Conservation (phyloP, 1,140 invertebrate species). For the Vanessa tameamea region DNA sequence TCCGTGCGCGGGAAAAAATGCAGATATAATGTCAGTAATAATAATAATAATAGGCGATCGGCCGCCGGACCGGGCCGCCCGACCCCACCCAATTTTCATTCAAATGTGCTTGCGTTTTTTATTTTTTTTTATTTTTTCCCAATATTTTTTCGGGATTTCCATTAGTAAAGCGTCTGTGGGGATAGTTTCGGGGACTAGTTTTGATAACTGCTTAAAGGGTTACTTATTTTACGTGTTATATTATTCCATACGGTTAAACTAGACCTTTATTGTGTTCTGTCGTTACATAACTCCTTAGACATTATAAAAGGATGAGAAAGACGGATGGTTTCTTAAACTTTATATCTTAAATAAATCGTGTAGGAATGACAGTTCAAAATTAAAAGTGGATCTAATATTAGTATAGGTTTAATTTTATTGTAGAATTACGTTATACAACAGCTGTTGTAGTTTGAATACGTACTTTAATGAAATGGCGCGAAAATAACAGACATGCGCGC, state of each 20-base stretch:
- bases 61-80: constrained; percentile 58
- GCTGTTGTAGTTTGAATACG: neutral
- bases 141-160: constrained; percentile 77
- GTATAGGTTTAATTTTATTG: neutral
- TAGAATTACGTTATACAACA: neutral
- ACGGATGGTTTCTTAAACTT: too few relatives aligned
- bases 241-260: neutral
- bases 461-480: constrained; percentile 12
- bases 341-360: too few relatives aligned
- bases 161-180: constrained; percentile 71
- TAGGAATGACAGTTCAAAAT: too few relatives aligned
- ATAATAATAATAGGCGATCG: constrained; percentile 80
- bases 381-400: neutral
- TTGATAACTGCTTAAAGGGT: constrained; percentile 50
- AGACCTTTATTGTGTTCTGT: neutral
- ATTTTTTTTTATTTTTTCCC: constrained; percentile 73
- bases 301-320: neutral
- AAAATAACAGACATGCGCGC: constrained; percentile 14
- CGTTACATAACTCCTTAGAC: neutral
- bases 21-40: constrained; percentile 80
- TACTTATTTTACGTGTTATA: constrained; percentile 9
- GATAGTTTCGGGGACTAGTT: constrained; percentile 47
- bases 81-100: constrained; percentile 77
- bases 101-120: constrained; percentile 75
- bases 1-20: constrained; percentile 76